Conservation (phyloP, 1,140 invertebrate species). For the Drosophila ficusphila region DNA sequence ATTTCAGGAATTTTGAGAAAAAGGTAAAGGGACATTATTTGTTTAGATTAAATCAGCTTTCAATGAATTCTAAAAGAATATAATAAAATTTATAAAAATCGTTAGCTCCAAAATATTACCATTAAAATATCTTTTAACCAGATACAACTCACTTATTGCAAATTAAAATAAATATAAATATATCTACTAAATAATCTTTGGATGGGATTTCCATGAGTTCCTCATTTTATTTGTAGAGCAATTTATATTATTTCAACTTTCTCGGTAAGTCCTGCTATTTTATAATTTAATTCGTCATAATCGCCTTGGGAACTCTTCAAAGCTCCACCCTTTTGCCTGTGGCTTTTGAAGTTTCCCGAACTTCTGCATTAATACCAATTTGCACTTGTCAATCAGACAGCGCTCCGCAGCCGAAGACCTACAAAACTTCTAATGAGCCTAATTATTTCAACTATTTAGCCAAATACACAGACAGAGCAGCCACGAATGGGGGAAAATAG, state of each 20-base stretch:
- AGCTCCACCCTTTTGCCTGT: neutral
- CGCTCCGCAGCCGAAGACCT: slow-evolving; percentile 25
- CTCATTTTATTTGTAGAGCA: neutral
- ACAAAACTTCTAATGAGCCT: slow-evolving; percentile 62
- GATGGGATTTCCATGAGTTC: too few relatives aligned
- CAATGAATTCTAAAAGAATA: too few relatives aligned
- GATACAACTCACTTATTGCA: too few relatives aligned
- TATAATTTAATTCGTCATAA: slow-evolving; percentile 4
- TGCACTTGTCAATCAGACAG: slow-evolving; percentile 45
- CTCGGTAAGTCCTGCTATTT: neutral
- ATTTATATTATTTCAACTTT: neutral
- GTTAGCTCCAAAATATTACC: too few relatives aligned
- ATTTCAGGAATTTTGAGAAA: neutral
- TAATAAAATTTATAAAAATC: too few relatives aligned
- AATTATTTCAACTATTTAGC: slow-evolving; percentile 79
- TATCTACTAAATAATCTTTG: too few relatives aligned
- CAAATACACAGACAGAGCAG: slow-evolving; percentile 43
- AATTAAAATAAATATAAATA: too few relatives aligned
- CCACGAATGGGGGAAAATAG: neutral
- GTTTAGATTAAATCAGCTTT: too few relatives aligned
- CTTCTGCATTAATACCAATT: slow-evolving; percentile 47
- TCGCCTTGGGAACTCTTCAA: neutral
- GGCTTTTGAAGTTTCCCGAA: slow-evolving; percentile 25
- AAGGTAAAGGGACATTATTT: too few relatives aligned
- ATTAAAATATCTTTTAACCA: too few relatives aligned